These are phyloP conservation scores for Casuarius casuarius DNA, from an alignment of 2,113 vertebrate genomes.

Conservation along the genomic window DNA sequence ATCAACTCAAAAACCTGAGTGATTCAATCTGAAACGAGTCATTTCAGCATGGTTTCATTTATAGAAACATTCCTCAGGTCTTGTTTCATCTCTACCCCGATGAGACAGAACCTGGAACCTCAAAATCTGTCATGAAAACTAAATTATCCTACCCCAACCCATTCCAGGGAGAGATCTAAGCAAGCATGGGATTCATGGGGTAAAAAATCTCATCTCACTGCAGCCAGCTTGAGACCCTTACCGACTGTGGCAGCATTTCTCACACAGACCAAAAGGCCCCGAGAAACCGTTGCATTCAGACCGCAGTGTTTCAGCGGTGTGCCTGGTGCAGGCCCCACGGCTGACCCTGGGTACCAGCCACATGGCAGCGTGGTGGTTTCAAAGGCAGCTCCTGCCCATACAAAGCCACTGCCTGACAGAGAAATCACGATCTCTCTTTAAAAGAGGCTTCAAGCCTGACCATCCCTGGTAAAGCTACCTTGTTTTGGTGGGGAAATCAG, in stretches of 20 bases:
- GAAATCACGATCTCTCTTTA: neutral
- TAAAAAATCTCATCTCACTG: neutral
- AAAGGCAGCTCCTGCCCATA: neutral
- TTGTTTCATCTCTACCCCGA: neutral
- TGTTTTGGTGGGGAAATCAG: neutral
- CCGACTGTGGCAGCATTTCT: neutral
- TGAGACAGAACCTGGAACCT: neutral
- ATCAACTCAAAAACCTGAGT: neutral
- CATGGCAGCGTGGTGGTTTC: neutral
- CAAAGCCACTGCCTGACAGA: neutral
- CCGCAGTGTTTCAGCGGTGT: neutral
- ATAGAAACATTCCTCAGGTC: neutral
- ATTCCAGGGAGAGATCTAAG: neutral
- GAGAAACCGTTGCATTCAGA: neutral
- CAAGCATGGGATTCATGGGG: neutral
- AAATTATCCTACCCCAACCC: neutral
- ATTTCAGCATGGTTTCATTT: neutral
- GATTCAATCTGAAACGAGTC: neutral
- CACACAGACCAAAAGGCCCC: neutral
- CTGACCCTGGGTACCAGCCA: neutral
- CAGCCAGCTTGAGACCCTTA: neutral
- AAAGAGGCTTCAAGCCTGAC: neutral
- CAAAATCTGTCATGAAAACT: neutral
- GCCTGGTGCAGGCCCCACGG: no score
- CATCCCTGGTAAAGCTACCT: neutral